phyloP scores from a whole-genome alignment of 2,888 invertebrate species.

The Ormia ochracea region DNA sequence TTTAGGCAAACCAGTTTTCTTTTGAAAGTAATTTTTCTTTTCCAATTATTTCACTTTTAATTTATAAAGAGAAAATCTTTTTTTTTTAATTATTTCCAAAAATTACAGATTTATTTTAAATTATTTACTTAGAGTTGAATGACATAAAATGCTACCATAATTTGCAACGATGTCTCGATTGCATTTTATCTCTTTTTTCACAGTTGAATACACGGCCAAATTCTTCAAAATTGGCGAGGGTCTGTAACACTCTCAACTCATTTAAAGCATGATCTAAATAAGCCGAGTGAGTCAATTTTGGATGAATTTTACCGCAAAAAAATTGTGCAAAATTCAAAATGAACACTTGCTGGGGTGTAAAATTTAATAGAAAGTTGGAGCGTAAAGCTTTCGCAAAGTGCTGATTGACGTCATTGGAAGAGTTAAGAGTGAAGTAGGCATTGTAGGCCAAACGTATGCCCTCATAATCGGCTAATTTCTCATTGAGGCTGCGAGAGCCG shows the following conservation, averaged over 20 bases:
- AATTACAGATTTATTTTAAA: not conserved
- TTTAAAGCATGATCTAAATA: conserved; percentile 71
- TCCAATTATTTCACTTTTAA: no score
- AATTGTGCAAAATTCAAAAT: conserved; percentile 73
- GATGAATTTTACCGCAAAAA: conserved; percentile 71
- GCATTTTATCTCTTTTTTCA: conserved; percentile 70
- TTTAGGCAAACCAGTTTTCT: no score
- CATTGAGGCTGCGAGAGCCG: conserved; percentile 69
- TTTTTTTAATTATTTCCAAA: no score
- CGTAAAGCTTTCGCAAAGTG: conserved; percentile 59
- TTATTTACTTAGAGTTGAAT: not conserved
- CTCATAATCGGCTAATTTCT: conserved; percentile 73
- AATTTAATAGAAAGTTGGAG: conserved; percentile 66
- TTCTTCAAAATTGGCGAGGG: conserved; percentile 73
- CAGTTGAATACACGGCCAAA: conserved; percentile 71
- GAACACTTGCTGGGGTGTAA: conserved; percentile 70
- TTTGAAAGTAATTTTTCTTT: no score
- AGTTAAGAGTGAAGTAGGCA: conserved; percentile 67
- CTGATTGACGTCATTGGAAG: conserved; percentile 39
- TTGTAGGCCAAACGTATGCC: conserved; percentile 72
- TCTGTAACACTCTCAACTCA: conserved; percentile 72
- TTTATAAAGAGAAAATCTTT: no score
- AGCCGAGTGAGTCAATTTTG: conserved; percentile 63
- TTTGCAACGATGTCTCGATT: conserved; percentile 69
- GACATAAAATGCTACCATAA: conserved; percentile 67